Percentiles rank a stretch among this genome's conserved stretches.
Conservation (phyloP, 1,140 invertebrate species). For the Diorhabda carinulata region DNA sequence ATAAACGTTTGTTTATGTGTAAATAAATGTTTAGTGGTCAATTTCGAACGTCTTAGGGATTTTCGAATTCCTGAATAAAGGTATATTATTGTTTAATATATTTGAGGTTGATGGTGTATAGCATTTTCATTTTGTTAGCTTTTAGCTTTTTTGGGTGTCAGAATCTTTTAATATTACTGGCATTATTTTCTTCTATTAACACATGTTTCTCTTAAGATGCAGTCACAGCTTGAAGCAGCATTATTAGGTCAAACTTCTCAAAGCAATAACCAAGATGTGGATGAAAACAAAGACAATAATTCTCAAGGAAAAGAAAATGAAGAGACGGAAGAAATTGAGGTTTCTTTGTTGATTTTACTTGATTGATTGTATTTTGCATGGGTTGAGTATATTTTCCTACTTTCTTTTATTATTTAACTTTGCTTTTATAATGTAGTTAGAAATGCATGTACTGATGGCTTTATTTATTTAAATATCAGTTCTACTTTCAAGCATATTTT, state of each 20-base stretch:
- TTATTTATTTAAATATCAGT: neutral
- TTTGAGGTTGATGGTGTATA: constrained; percentile 11
- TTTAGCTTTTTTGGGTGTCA: constrained; percentile 15
- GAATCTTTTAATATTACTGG: constrained; percentile 14
- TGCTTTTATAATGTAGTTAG: constrained; percentile 8
- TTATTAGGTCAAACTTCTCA: constrained; percentile 45
- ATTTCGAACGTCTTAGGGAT: neutral
- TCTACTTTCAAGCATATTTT: no score
- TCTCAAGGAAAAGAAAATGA: constrained; percentile 55
- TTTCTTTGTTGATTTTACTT: constrained; percentile 35
- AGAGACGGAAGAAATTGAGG: constrained; percentile 58
- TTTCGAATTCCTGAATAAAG: neutral
- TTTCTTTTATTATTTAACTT: constrained; percentile 12
- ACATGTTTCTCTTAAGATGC: constrained; percentile 41
- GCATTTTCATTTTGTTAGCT: constrained; percentile 14
- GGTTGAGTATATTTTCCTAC: constrained; percentile 10
- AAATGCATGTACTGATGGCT: neutral
- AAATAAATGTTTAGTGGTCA: neutral
- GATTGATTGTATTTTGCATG: constrained; percentile 5
- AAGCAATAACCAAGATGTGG: constrained; percentile 38
- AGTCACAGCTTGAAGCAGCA: constrained; percentile 47
- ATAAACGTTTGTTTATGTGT: neutral
- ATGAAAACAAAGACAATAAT: constrained; percentile 42
- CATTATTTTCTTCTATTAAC: constrained; percentile 19
- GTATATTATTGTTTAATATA: neutral